Evolutionary conservation across 1,140 invertebrate genomes (phyloP).

Genomic region (Heliothis virescens): DNA sequence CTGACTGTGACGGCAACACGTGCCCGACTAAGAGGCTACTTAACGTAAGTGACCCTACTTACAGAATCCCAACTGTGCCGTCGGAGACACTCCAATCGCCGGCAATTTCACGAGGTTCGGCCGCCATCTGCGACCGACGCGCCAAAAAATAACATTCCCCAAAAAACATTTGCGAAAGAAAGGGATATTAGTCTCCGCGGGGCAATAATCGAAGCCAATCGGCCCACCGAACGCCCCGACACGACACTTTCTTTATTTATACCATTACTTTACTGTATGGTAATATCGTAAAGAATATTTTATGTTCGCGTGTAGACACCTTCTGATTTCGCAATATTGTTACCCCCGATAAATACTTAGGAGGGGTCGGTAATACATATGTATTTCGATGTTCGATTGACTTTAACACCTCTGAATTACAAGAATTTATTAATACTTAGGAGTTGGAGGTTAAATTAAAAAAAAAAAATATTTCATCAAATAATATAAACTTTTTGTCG

Average conservation of each 20-base stretch:
- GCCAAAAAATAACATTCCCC: slow-evolving; percentile 83
- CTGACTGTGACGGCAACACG: slow-evolving; percentile 74
- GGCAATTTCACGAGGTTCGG: slow-evolving; percentile 75
- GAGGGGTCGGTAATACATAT: slow-evolving; percentile 30
- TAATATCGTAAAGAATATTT: slow-evolving; percentile 72
- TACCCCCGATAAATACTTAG: slow-evolving; percentile 32
- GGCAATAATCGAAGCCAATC: slow-evolving; percentile 82
- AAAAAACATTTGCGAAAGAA: slow-evolving; percentile 83
- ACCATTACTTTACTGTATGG: slow-evolving; percentile 66
- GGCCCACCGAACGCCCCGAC: slow-evolving; percentile 73
- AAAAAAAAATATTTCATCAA: no score
- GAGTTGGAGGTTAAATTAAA: no score
- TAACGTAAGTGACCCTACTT: slow-evolving; percentile 83
- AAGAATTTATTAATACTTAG: not conserved
- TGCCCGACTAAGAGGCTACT: slow-evolving; percentile 80
- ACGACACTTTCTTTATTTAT: slow-evolving; percentile 81
- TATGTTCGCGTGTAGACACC: slow-evolving; percentile 62
- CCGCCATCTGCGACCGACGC: slow-evolving; percentile 82
- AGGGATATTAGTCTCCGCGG: slow-evolving; percentile 84
- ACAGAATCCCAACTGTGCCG: slow-evolving; percentile 79
- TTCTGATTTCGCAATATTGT: slow-evolving; percentile 59
- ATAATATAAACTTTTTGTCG: no score
- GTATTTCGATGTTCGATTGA: slow-evolving; percentile 1
- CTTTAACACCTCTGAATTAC: not conserved
- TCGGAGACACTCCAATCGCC: slow-evolving; percentile 75